Evolutionary conservation across 2,888 invertebrate species (phyloP), one percentile per base, ranked within the genome.

Genomic region (Nudaria mundana): DNA sequence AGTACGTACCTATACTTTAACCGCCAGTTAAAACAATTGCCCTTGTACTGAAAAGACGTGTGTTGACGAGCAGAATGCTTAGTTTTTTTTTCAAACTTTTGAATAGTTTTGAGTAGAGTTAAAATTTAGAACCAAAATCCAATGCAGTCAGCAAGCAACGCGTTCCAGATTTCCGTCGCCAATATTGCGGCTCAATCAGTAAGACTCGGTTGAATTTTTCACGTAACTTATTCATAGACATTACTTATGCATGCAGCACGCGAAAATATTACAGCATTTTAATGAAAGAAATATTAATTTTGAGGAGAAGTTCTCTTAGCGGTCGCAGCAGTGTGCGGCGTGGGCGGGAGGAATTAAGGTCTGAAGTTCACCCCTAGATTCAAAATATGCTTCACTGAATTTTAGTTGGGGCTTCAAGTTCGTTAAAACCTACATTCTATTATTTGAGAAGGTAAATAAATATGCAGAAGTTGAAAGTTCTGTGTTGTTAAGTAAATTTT

Each of bases 231-330:
- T 89, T 89, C 89, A 88, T 80, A 56, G 75, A 71, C 70, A 89
- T 89, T 89, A 89, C 87, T 89, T 89, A 89, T 89, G 89, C 89
- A 89, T 89, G 86, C 89, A 89, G 89, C 88, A 82, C 80, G 62
- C 72, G 83, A 82, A 89, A 89, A 89, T 87, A 89, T 89, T 89
- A 89, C 89, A 89, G 87, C 85, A 80, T 88, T 88, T 89, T 89
- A 89, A 89, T 89, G 89, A 89, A 89, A 89, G 89, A 89, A 89
- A 89, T 89, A 88, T 88, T 89, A 89, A 88, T 87, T 89, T 87
- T 76, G 71, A 76, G 80, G 84, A 79, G 52, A 84, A 88, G 88
- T 87, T 87, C 84, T 82, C 86, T 83, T 82, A 77, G 84, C 76
- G 79, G 72, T 68, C 63, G 65, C 63, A n/a, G n/a, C n/a, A n/a